Base-by-base conservation (phyloP, 2,888 invertebrate species). In the Hypselothyrea guttata region DNA sequence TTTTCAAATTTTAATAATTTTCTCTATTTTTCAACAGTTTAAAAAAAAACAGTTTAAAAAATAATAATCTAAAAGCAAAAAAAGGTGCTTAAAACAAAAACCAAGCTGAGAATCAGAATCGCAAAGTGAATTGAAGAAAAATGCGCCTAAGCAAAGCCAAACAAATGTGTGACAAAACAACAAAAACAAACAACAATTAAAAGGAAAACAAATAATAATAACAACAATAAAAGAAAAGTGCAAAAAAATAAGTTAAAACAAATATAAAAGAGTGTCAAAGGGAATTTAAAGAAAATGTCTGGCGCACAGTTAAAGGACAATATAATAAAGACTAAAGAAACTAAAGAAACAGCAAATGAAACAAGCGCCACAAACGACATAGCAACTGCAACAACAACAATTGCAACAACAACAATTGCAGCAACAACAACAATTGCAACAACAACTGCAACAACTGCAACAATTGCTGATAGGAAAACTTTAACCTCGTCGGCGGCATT, bases 401-500 rank as follows among this genome's bases (percentile, higher is more conserved):
- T 12, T 1, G 9, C 35, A 28, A 9, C 45, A 34, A 18, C 52
- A 45, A 30, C 45, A 33, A 16, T 41, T 28, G 30, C 57, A 38
- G 33, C 45, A 31, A 22, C 42, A 11, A n/a, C 37, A 33, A 15
- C 37, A 42, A 8, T 48, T 38, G 2, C 47, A 47, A n/a, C 35
- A 45, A 1, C 61, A 53, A 27, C 52, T 46, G 35, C 55, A 57
- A 28, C 56, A 37, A 8, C 69, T 28, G 7, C 64, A 8, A 15
- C 49, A 54, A 54, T 51, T 41, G 35, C 51, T 34, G 62, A 51
- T 31, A 61, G 57, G 60, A 74, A 77, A 59, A 74, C 63, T 61
- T 69, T 69, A 69, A 78, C 72, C 48, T 73, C 79, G 22, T 63
- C 30, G 45, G 60, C 60, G 56, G 81, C 75, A 52, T 75, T 88